Evolutionary conservation across 2,888 invertebrate species (phyloP), one percentile per base, ranked within the genome.

Genomic region (Himalopsyche japonica): DNA sequence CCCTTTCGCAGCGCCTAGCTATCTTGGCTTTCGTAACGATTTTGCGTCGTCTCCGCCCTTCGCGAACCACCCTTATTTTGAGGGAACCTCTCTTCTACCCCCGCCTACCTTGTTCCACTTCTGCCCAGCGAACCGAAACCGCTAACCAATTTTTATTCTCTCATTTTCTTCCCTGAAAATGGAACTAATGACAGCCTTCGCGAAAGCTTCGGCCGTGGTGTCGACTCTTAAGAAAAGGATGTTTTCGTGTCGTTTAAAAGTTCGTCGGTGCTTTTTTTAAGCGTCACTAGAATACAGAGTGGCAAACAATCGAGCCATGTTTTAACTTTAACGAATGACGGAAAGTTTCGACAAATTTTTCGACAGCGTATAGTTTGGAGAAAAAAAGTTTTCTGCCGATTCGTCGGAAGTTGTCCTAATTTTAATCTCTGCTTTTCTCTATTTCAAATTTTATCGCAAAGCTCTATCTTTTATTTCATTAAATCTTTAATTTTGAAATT

Each of bases 201-300:
- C 64, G 80, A 82, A 84, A 85, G 82, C 82, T 85, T 83, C 80
- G 49, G 70, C 78, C 85, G 57, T 64, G 81, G 48, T 30, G 34
- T 80, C 43, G 82, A 43, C 34, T 81, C 81, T 57, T 76, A 47
- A 34, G 80, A 70, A 76, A 70, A 47, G 77, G 84, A 84, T 86
- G 84, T 84, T 84, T 86, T 84, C 82, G 82, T 86, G 86, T 86
- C 86, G 77, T 86, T 86, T 84, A 84, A 86, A 83, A 86, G 78
- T 84, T 84, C 70, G 20, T 43, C 79, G 34, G 80, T 32, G 79
- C 70, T 83, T 64, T 84, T 82, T 84, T 82, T 84, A 47, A 37
- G 76, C 81, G 77, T 76, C 37, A 32, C 77, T 76, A 34, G 85
- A 82, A 85, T 85, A 82, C 82, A 82, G 47, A 84, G 78, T 37